phyloP scores from a whole-genome alignment of 2,888 invertebrate species.

The Mycogona germanica region DNA sequence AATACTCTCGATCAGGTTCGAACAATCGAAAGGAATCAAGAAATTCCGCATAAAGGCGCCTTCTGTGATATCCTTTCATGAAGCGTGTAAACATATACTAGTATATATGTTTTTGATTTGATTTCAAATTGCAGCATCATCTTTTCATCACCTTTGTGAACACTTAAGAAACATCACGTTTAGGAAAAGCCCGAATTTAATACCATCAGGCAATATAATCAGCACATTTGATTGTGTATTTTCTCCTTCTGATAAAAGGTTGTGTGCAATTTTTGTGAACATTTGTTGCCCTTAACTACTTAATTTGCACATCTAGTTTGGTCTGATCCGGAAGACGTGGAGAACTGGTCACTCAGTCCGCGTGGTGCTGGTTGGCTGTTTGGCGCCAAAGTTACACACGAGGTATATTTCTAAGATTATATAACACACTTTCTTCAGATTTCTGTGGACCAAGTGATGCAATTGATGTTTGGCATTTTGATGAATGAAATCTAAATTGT shows the following conservation, averaged over 20 bases:
- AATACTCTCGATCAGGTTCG: slow-evolving; percentile 94
- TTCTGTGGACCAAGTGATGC: neutral
- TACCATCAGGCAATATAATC: neutral
- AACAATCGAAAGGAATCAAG: slow-evolving; percentile 88
- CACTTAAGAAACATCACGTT: neutral
- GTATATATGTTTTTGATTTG: too few relatives aligned
- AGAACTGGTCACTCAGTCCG: slow-evolving; percentile 86
- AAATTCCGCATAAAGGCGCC: slow-evolving; percentile 96
- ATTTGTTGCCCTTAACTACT: slow-evolving; percentile 18
- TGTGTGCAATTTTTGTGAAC: neutral
- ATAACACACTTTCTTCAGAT: neutral
- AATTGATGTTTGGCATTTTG: neutral
- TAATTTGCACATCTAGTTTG: slow-evolving; percentile 57
- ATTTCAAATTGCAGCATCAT: too few relatives aligned
- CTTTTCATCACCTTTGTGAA: neutral
- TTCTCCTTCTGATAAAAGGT: too few relatives aligned
- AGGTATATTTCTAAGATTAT: slow-evolving; percentile 35
- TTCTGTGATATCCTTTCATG: slow-evolving; percentile 68
- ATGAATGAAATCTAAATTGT: slow-evolving; percentile 6
- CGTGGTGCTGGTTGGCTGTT: slow-evolving; percentile 97
- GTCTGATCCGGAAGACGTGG: slow-evolving; percentile 98
- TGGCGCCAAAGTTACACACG: slow-evolving; percentile 83
- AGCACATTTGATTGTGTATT: neutral
- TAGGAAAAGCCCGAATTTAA: neutral
- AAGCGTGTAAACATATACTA: too few relatives aligned